Evolutionary conservation across 2,888 invertebrate species (phyloP), one percentile per base, ranked within the genome.

Genomic region (Pseudeuparius sepicola): DNA sequence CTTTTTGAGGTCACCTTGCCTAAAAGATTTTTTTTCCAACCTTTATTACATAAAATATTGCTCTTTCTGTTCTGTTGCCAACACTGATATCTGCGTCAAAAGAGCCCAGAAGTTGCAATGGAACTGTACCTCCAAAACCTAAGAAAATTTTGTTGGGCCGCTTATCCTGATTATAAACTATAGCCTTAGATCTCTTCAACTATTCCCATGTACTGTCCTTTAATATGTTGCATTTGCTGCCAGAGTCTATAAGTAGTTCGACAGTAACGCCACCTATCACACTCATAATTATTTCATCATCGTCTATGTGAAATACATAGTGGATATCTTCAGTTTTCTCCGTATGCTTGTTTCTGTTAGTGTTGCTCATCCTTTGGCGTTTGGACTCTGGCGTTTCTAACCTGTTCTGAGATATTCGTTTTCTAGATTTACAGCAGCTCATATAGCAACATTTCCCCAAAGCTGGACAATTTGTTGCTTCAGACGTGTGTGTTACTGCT

Each of bases 191-290:
- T 3, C 28, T 5, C 34, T 47, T 45, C 14, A 36, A 27, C 10
- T 4, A 7, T 16, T 44, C 24, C 44, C 45, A 49, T 4, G 45
- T 39, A 12, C 18, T 24, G 3, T 37, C 14, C n/a, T 33, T 40
- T 6, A 46, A 34, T 5, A 47, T 24, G 13, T 49, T 50, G 7
- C 42, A 42, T 16, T 32, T 39, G 7, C 40, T 37, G 2, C 47
- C 47, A 1, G 47, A 47, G 28, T 50, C 46, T n/a, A 49, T 42
- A 6, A 47, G 14, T 24, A 45, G 14, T 4, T 34, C 20, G 12
- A 46, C 12, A 6, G 9, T 2, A 6, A 48, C 36, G 3, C 45
- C 44, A 24, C 13, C 15, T 24, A 26, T 26, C 11, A 5, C 24
- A 9, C 24, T 14, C 5, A 25, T 7, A 24, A 31, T 1, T 2